phyloP scores from a whole-genome alignment of 2,797 vertebrate genomes.

The Melanogrammus aeglefinus region DNA sequence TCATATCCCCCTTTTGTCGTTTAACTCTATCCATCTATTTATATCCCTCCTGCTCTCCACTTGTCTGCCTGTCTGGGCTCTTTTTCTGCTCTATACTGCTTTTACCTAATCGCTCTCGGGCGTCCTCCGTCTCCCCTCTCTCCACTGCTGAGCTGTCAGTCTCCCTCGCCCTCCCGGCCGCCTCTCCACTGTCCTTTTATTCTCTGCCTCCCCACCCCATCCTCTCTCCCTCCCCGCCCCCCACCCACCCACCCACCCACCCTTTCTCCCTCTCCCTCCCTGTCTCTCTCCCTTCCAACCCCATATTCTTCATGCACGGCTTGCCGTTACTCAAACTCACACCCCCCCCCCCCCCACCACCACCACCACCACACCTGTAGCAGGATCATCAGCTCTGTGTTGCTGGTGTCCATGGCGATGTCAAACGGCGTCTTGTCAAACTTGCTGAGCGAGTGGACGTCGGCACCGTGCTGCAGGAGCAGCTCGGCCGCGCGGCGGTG shows the following conservation, averaged over 20 bases:
- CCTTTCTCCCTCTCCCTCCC: background rate
- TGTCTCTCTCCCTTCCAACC: background rate
- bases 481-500: constrained; percentile 73
- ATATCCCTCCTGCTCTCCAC: background rate
- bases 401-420: constrained; percentile 74
- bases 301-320: background rate
- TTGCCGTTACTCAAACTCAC: background rate
- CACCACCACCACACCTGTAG: constrained; percentile 74
- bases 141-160: background rate
- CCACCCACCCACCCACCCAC: background rate
- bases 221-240: background rate
- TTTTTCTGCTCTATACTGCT: background rate
- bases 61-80: background rate
- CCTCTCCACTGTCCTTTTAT: background rate
- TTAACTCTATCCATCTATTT: constrained; percentile 2
- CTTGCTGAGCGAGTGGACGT: constrained; percentile 72
- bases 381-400: constrained; percentile 70
- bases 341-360: background rate
- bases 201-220: background rate
- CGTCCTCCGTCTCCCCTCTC: background rate
- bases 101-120: background rate
- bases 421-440: constrained; percentile 77
- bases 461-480: constrained; percentile 66
- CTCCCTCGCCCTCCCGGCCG: too few relatives aligned
- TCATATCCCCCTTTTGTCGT: background rate